A percentile compares a stretch with the other conserved stretches of the same genome.
phyloP scores from a whole-genome alignment of 2,888 invertebrate genomes.

The Coleophora flavipennella region DNA sequence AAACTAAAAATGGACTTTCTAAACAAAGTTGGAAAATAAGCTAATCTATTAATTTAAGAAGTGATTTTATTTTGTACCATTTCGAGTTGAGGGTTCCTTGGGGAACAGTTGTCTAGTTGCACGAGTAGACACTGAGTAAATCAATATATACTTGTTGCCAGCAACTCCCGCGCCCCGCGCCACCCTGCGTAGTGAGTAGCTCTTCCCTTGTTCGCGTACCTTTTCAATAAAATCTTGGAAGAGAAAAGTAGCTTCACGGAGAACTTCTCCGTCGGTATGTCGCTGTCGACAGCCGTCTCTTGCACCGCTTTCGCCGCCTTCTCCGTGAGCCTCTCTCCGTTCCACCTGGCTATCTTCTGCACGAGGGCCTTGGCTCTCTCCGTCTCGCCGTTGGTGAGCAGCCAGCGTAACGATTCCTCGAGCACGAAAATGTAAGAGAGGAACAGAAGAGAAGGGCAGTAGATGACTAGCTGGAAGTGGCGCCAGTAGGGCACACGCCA shows the following conservation, averaged over 20 bases:
- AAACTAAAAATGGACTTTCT: too few species aligned
- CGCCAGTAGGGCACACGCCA: slow-evolving; percentile 75
- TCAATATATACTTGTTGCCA: too few species aligned
- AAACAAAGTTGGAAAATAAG: too few species aligned
- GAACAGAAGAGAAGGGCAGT: slow-evolving; percentile 73
- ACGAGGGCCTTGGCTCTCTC: slow-evolving; percentile 49
- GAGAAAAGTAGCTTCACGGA: slow-evolving; percentile 16
- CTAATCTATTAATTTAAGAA: too few species aligned
- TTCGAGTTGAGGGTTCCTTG: too few species aligned
- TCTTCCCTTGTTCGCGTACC: too few species aligned
- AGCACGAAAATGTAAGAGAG: slow-evolving; percentile 69
- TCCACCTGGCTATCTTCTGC: slow-evolving; percentile 31
- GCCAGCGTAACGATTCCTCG: slow-evolving; percentile 76
- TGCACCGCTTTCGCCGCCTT: not conserved
- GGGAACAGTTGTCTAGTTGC: too few species aligned
- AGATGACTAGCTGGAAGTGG: slow-evolving; percentile 65
- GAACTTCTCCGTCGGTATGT: slow-evolving; percentile 21
- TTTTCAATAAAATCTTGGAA: slow-evolving; percentile 9
- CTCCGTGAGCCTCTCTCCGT: slow-evolving; percentile 14
- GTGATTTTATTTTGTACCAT: too few species aligned
- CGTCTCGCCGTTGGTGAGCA: slow-evolving; percentile 67
- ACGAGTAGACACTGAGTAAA: too few species aligned
- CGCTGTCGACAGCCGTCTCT: slow-evolving; percentile 1
- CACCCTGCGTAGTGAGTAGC: too few species aligned
- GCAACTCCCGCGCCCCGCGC: too few species aligned